Conservation (phyloP, 2,888 invertebrate species). For the Artemia sinica region DNA sequence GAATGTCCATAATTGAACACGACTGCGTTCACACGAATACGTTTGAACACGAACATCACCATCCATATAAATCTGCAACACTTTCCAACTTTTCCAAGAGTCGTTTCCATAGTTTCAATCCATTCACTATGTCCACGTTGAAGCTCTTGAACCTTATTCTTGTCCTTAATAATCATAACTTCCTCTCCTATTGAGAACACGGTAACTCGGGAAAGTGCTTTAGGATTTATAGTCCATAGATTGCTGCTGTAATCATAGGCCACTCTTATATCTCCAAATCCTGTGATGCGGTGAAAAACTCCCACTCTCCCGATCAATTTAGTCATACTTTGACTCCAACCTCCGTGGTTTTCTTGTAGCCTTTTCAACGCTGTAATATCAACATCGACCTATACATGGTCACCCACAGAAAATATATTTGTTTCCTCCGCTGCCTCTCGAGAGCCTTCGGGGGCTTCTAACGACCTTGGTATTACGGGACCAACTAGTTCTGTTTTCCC, state of each 20-base stretch:
- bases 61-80: no score
- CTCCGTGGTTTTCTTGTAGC: slow-evolving; percentile 74
- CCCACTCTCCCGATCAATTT: slow-evolving; percentile 57
- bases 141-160: slow-evolving; percentile 48
- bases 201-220: no score
- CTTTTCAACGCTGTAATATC: no score
- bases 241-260: slow-evolving; percentile 60
- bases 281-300: slow-evolving; percentile 68
- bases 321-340: slow-evolving; percentile 75
- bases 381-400: slow-evolving; percentile 63
- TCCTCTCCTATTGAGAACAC: no score
- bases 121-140: slow-evolving; percentile 74
- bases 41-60: no score
- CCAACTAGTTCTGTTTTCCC: slow-evolving; percentile 6
- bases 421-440: slow-evolving; percentile 32
- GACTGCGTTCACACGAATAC: no score
- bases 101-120: slow-evolving; percentile 63
- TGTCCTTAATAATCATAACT: no score
- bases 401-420: slow-evolving; percentile 52
- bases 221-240: slow-evolving; percentile 73
- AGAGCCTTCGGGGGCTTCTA: slow-evolving; percentile 25
- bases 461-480: not conserved
- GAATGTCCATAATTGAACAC: no score
- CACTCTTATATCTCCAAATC: slow-evolving; percentile 63
- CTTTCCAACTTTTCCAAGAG: no score